Percentiles rank a stretch among this genome's conserved stretches.
These are phyloP conservation scores for Oreochromis tanganicae DNA, from an alignment of 2,113 vertebrate species.

Conservation along the genomic window DNA sequence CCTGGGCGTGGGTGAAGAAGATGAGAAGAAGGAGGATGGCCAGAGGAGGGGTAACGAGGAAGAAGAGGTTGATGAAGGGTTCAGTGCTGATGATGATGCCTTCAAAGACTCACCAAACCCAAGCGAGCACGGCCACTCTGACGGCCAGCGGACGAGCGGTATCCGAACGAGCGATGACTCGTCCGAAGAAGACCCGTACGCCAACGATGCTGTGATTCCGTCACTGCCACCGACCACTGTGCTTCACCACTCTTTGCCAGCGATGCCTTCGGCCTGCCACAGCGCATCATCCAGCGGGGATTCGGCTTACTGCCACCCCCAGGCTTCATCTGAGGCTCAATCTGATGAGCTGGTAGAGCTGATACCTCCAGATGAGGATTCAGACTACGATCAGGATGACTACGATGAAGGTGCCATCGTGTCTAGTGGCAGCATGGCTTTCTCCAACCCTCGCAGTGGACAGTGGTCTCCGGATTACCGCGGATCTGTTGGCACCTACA, in stretches of 20 bases:
- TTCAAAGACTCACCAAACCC: constrained; percentile 97
- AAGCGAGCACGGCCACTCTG: constrained; percentile 92
- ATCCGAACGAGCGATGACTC: constrained; percentile 96
- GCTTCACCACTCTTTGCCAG: constrained; percentile 46
- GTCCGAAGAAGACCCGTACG: constrained; percentile 94
- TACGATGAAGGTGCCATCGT: constrained; percentile 86
- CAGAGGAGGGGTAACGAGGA: constrained; percentile 78
- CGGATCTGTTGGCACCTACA: constrained; percentile 88
- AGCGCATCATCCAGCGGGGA: constrained; percentile 74
- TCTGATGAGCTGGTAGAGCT: constrained; percentile 74
- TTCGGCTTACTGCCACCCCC: constrained; percentile 77
- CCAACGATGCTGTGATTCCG: constrained; percentile 82
- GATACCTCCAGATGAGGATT: constrained; percentile 85
- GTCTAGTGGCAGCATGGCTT: constrained; percentile 84
- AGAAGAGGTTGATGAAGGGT: constrained; percentile 92
- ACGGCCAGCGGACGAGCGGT: constrained; percentile 91
- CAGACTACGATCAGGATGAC: constrained; percentile 87
- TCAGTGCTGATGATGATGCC: constrained; percentile 89
- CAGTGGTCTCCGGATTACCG: constrained; percentile 91
- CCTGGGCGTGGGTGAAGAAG: constrained; percentile 63
- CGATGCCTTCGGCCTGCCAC: constrained; percentile 60
- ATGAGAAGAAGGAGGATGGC: background rate
- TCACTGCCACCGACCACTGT: constrained; percentile 52
- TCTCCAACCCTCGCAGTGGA: constrained; percentile 81
- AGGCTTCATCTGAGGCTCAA: constrained; percentile 62